Evolutionary conservation across 2,797 vertebrate species (phyloP).

Genomic region (Darevskia nairensis): DNA sequence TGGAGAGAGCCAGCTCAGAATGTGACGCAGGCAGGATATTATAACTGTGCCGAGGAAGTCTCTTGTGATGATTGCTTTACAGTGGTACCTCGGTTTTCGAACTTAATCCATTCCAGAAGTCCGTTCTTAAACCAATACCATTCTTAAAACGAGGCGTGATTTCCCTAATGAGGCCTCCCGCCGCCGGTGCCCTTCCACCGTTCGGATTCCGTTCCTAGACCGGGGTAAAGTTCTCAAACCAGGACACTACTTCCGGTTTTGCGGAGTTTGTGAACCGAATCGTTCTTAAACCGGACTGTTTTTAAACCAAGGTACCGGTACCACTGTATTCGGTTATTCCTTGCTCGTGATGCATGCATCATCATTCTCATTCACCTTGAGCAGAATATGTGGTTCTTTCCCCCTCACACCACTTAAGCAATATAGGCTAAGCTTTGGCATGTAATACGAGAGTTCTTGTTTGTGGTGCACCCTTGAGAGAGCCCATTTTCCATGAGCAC

Average conservation of each 20-base stretch:
- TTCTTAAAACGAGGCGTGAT: no score
- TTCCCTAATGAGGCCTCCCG: no score
- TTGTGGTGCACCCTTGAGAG: not conserved
- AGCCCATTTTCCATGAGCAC: not conserved
- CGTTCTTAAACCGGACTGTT: no score
- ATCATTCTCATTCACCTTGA: not conserved
- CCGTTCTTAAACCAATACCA: no score
- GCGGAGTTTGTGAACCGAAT: no score
- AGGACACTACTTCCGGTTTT: no score
- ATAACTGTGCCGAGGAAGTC: not conserved
- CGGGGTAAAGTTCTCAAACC: no score
- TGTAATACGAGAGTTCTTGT: not conserved
- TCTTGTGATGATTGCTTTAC: not conserved
- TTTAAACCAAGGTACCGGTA: no score
- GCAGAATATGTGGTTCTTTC: not conserved
- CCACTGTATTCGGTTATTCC: not conserved
- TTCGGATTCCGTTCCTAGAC: no score
- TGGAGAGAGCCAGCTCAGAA: slow-evolving; percentile 38
- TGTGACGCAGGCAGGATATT: slow-evolving; percentile 22
- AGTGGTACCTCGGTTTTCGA: no score
- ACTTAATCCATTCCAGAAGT: no score
- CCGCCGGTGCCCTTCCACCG: no score
- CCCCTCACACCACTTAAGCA: not conserved
- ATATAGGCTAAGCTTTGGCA: not conserved
- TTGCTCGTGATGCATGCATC: not conserved